Evolutionary conservation across 2,888 invertebrate species (phyloP), one percentile per base, ranked within the genome.

Genomic region (Rhimphoctona megacephalus): DNA sequence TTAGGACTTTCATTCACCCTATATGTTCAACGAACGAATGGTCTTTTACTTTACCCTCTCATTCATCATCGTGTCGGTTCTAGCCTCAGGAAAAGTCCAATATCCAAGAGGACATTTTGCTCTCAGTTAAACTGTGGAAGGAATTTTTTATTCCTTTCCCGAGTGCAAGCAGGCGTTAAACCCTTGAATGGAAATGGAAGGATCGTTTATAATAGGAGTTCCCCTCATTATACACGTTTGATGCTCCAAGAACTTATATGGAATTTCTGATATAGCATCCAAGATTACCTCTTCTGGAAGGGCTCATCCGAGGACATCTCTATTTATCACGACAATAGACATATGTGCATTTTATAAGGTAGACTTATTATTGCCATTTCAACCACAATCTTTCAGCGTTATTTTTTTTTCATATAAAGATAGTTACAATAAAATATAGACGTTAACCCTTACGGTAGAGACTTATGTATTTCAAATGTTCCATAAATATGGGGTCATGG

Each of bases 131-230:
- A 77, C 78, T 54, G 66, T 78, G 54, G 49, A 78, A 77, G 77
- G 70, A 46, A 81, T 85, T 78, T 81, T 61, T 79, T 70, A 66
- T 77, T 73, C 67, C 46, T 49, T 78, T 39, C n/a, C n/a, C 67
- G 69, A 69, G 72, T 19, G 36, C 61, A 49, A 33, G 57, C 30
- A 54, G 54, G 57, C 64, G 64, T 77, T 73, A 73, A 76, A 66
- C 57, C 36, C 67, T 78, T 73, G 66, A 81, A 81, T 81, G 73
- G 49, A 73, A 81, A 77, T 81, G 73, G 78, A 77, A 73, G 76
- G 64, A 76, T 73, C 70, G 64, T 64, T 73, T 77, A 85, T 85
- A 49, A 81, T 76, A 46, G 43, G 39, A 73, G 33, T 74, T 69
- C 49, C 57, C 70, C 39, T 67, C 54, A 54, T 69, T 79, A 54